Percentiles rank a stretch among this genome's conserved stretches.
Evolutionary conservation across 2,797 vertebrate genomes (phyloP).

Genomic region (Sebastolobus altivelis): DNA sequence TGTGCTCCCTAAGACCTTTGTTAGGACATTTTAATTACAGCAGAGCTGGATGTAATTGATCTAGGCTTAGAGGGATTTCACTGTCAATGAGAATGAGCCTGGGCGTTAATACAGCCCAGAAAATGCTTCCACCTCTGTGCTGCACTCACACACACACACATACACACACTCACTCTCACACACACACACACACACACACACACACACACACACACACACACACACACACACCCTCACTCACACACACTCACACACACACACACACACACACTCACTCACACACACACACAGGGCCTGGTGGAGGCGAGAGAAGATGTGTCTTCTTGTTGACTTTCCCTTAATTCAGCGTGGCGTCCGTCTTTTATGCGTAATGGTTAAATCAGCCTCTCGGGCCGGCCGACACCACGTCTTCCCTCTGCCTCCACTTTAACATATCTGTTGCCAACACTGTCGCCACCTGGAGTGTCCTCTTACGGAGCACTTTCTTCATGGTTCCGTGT

Average conservation of each 20-base stretch:
- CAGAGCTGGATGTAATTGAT: conserved; percentile 85
- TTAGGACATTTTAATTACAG: conserved; percentile 87
- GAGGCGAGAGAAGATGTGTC: conserved; percentile 42
- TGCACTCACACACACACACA: conserved; percentile 37
- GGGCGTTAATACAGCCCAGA: conserved; percentile 80
- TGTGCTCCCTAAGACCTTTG: conserved; percentile 82
- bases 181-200: conserved; percentile 32
- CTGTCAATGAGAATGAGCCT: conserved; percentile 81
- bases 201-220: conserved; percentile 7
- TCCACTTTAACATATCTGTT: conserved; percentile 61
- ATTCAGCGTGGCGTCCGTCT: conserved; percentile 51
- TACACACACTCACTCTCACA: conserved; percentile 34
- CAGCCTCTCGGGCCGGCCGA: conserved; percentile 31
- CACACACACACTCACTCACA: conserved; percentile 19
- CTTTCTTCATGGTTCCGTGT: conserved; percentile 75
- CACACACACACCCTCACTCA: conserved; percentile 21
- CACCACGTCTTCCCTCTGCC: conserved; percentile 13
- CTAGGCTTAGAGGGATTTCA: conserved; percentile 85
- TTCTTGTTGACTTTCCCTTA: conserved; percentile 46
- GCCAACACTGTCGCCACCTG: conserved; percentile 67
- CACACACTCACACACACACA: conserved; percentile 32
- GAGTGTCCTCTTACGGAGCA: conserved; percentile 72
- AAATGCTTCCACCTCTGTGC: conserved; percentile 75
- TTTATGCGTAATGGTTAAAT: conserved; percentile 55
- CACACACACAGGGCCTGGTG: conserved; percentile 5